Evolutionary conservation across 2,797 vertebrate genomes (phyloP), one percentile per base, ranked within the genome.

Genomic region (Sparidentex hasta): DNA sequence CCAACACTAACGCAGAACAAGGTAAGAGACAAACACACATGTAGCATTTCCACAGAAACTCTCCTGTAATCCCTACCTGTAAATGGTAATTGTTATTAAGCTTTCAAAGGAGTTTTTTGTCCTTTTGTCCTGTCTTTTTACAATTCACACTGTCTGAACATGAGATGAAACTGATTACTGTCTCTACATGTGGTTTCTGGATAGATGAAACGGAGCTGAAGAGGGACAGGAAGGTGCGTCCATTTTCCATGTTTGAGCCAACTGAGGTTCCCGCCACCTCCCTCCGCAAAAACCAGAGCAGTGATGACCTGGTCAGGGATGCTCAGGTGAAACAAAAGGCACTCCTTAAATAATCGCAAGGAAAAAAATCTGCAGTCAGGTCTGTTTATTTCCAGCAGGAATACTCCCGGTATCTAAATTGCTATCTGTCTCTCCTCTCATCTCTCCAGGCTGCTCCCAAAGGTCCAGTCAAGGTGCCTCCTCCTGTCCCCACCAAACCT

Each of bases 281-380:
- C 0, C 94, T 99, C 69, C 94, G 97, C 66, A 99, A 99, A 74
- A 99, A 99, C 92, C 98, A 98, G 95, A 99, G 98, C 94, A 99
- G 97, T 0, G 98, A 99, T 77, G 97, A 99, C 83, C 96, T 99
- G 52, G 91, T 97, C 68, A 90, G 96, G 70, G 98, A 99, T 29
- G 94, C 95, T 41, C 97, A 98, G 97, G 98, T 99, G 82, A 74
- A 78, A 75, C 1, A 44, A 61, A 69, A 69, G 1, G 21, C n/a
- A 55, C 44, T 38, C 7, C n/a, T 59, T 48, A 18, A 11, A 69
- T 33, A 6, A 50, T 57, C 2, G 76, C 0, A 56, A 13, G 38
- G 27, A 51, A 62, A n/a, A 7, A 56, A 55, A 50, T 14, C 7
- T 4, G 20, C 11, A 0, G 1, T 8, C 11, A 0, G 1, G 17